Base-by-base conservation (phyloP, 2,888 invertebrate genomes). In the Kryphioiulus occultus region DNA sequence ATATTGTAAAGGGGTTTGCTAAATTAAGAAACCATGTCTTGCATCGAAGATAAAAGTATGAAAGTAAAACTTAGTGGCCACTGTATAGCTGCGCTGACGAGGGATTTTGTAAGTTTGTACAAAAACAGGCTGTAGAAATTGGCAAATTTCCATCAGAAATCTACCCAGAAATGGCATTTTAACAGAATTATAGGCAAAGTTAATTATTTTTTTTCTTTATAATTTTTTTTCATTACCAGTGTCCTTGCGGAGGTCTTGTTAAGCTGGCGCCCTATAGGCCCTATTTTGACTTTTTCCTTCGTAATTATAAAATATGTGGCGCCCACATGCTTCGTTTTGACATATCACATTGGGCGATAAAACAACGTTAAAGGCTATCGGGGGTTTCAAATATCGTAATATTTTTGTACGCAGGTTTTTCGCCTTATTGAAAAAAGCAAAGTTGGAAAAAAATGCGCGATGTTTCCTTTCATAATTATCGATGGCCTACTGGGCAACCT, bases 261-360 rank as follows among this genome's bases (percentile, higher is more conserved):
- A n/a, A 59, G n/a, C n/a, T n/a, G n/a, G n/a, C n/a, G n/a, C 9
- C 3, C 39, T 22, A 17, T 15, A 17, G 17, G 47, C 47, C 17
- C 10, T 47, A 47, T 68, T 68, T 68, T 26, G 59, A 39, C 22
- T 59, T 59, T 17, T 47, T 68, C 1, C 12, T 1, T 22, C 26
- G 10, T n/a, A 68, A 68, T 68, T 22, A 68, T 26, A 68, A 68
- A 68, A 68, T 68, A 68, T 68, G 68, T 68, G 68, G 68, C 68
- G 68, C 68, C 68, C 68, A 68, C 68, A 68, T 68, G 68, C 10
- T 68, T 68, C 68, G 22, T 68, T 68, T 68, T 68, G 68, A 68
- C 68, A 68, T 68, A 26, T 68, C n/a, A n/a, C n/a, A n/a, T n/a
- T n/a, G n/a, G 68, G 68, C 68, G 68, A 68, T 68, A 68, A 68